Evolutionary conservation across 2,113 vertebrate genomes (phyloP), one percentile per base, ranked within the genome.

Genomic region (Calidris pugnax): DNA sequence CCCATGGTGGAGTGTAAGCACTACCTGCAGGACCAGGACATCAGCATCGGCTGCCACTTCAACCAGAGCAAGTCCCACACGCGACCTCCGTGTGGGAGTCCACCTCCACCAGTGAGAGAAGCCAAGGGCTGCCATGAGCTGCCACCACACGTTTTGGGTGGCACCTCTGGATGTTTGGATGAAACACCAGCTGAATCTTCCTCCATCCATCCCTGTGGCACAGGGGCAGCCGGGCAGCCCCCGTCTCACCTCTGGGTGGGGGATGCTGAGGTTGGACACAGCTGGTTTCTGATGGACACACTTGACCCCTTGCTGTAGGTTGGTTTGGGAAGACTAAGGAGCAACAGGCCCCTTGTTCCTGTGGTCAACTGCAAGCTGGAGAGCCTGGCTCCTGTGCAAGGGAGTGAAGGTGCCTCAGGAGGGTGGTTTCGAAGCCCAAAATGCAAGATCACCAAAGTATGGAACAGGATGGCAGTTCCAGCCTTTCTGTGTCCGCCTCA

Each of bases 1-100:
- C 51, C 71, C 9, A 20, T 74, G 17, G 83, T 68, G 56, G 98
- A 98, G 80, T 99, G 98, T 96, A 59, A 93, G 82, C 85, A 90
- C 6, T 99, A 98, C 93, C 48, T 98, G 27, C 96, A 96, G 83
- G 68, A 96, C 41, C 59, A 57, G 27, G 84, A 71, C 7, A 22
- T 98, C 82, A 97, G 73, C 45, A 16, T 96, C 0, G 98, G 98
- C 78, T 99, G 98, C 95, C 51, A 51, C 87, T 92, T 98, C 73
- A 64, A 59, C 51, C 17, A 93, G 68, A 50, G 86, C 0, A 37
- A n/a, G n/a, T n/a, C n/a, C n/a, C n/a, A n/a, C n/a, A n/a, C n/a
- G n/a, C n/a, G 18, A 51, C 21, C 60, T 27, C 56, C 5, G 11
- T 6, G 8, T 26, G 48, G 56, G 66, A 33, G 4, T 7, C 22